Conservation (phyloP, 2,888 invertebrate species). For the Micoletzkya japonica region DNA sequence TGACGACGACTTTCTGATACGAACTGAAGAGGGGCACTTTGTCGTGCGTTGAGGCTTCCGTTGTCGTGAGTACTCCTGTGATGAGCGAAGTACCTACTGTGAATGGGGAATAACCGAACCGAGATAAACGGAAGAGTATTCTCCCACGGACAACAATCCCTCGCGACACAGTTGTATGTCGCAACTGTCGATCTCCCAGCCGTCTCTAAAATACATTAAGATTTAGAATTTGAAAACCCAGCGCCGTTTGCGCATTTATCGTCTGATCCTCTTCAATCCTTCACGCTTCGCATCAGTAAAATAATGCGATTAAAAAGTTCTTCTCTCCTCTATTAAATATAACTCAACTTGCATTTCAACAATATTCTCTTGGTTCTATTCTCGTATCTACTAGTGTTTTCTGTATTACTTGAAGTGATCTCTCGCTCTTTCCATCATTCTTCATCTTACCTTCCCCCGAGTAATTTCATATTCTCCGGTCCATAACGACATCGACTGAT, state of each 20-base stretch:
- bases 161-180: slow-evolving; percentile 17
- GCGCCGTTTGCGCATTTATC: no score
- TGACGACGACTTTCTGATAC: slow-evolving; percentile 5
- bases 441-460: not conserved
- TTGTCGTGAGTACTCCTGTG: slow-evolving; percentile 13
- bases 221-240: not conserved
- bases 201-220: not conserved
- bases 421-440: no score
- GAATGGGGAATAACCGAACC: not conserved
- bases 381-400: no score
- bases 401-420: no score
- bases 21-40: slow-evolving; percentile 1
- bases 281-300: no score
- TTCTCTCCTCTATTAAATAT: no score
- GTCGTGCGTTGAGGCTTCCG: slow-evolving; percentile 15
- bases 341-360: no score
- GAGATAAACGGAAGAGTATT: slow-evolving; percentile 1
- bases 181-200: slow-evolving; percentile 20
- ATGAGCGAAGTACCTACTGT: not conserved
- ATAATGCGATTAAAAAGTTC: no score
- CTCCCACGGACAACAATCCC: not conserved
- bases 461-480: slow-evolving; percentile 12
- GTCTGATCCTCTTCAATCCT: no score
- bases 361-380: no score
- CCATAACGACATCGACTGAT: slow-evolving; percentile 18